phyloP scores from a whole-genome alignment of 2,888 invertebrate genomes.

The Anthrax anthrax region DNA sequence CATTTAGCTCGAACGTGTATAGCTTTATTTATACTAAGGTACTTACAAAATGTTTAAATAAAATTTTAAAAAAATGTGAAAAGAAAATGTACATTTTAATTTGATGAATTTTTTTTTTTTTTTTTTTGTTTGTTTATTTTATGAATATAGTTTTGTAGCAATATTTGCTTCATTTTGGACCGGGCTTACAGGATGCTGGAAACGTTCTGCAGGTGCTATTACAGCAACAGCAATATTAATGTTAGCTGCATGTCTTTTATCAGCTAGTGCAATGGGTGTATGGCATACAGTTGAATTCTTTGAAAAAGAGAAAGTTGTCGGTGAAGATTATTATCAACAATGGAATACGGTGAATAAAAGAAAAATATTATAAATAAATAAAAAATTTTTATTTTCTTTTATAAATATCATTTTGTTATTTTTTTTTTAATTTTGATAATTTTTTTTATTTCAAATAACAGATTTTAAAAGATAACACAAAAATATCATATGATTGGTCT shows the following conservation, averaged over 20 bases:
- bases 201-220: constrained; percentile 83
- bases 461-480: constrained; percentile 74
- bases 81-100: constrained; percentile 9
- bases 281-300: constrained; percentile 95
- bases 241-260: constrained; percentile 55
- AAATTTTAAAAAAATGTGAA: too few relatives aligned
- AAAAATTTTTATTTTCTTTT: too few relatives aligned
- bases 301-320: constrained; percentile 85
- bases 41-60: neutral
- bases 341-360: constrained; percentile 62
- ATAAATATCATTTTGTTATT: too few relatives aligned
- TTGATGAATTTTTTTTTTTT: constrained; percentile 4
- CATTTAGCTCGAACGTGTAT: constrained; percentile 86
- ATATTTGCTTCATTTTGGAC: constrained; percentile 91
- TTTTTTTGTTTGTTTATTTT: neutral
- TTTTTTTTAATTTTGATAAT: constrained; percentile 1
- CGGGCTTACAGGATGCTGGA: constrained; percentile 93
- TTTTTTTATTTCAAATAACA: constrained; percentile 22
- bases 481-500: constrained; percentile 89
- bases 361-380: neutral
- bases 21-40: constrained; percentile 71
- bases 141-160: constrained; percentile 59
- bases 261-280: constrained; percentile 87
- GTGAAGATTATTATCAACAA: constrained; percentile 82
- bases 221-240: constrained; percentile 72